Percentiles rank a stretch among this genome's conserved stretches.
Evolutionary conservation across 1,140 invertebrate genomes (phyloP).

Genomic region (Zaprionus taronus): DNA sequence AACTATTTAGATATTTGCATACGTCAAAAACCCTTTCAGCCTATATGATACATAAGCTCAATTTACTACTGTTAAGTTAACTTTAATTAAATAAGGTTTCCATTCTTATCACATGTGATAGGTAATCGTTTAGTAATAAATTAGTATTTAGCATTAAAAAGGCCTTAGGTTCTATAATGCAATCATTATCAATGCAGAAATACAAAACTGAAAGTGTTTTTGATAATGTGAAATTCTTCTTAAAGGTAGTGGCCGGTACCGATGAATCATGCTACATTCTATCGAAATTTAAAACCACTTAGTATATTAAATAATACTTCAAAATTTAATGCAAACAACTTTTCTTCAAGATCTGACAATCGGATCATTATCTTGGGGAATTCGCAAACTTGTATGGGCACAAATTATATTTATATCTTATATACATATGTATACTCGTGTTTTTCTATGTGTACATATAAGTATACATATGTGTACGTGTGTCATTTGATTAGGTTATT

Average conservation of each 20-base stretch:
- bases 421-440: background rate
- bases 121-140: background rate
- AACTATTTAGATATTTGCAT: background rate
- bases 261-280: no score
- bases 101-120: background rate
- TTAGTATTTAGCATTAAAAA: background rate
- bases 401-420: background rate
- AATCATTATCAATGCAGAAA: background rate
- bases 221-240: background rate
- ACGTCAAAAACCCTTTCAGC: background rate
- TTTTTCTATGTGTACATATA: background rate
- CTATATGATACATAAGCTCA: background rate
- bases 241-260: no score
- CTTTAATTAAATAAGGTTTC: background rate
- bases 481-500: conserved; percentile 57
- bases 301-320: no score
- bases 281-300: no score
- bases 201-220: background rate
- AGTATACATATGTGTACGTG: background rate
- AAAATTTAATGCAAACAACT: no score
- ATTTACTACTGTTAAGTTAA: background rate
- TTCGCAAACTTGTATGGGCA: background rate
- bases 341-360: no score
- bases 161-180: background rate
- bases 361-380: background rate